These are phyloP conservation scores for Labeo catla DNA, from an alignment of 2,113 vertebrate genomes.

Conservation along the genomic window DNA sequence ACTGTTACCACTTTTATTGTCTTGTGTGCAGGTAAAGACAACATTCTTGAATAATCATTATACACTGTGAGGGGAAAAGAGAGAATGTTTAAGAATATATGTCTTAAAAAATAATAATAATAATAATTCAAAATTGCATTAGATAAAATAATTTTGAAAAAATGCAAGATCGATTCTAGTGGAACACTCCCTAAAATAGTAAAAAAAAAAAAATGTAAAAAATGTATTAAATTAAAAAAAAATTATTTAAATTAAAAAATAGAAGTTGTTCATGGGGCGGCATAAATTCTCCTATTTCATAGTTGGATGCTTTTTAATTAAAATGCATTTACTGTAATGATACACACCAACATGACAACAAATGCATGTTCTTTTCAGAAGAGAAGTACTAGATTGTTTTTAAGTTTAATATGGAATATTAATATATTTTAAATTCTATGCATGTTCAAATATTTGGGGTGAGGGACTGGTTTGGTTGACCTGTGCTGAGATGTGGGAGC, in stretches of 20 bases:
- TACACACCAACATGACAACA: not conserved
- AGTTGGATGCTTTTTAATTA: not conserved
- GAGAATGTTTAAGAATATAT: not conserved
- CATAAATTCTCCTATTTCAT: not conserved
- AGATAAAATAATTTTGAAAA: not conserved
- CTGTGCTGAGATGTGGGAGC: not conserved
- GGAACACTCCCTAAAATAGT: not conserved
- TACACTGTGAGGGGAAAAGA: not conserved
- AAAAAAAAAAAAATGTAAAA: not conserved
- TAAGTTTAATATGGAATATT: no score
- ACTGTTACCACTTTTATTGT: slow-evolving; percentile 80
- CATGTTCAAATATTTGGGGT: not conserved
- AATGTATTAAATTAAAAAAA: no score
- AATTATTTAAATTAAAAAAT: not conserved
- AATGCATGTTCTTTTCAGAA: not conserved
- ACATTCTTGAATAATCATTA: not conserved
- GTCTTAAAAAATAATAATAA: not conserved
- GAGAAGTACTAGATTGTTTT: not conserved
- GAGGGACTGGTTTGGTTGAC: not conserved
- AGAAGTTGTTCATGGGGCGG: not conserved
- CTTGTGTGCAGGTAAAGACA: slow-evolving; percentile 77
- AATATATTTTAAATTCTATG: not conserved
- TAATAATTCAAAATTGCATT: not conserved
- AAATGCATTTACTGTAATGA: not conserved
- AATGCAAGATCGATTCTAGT: not conserved